Percentiles rank a stretch among this genome's conserved stretches.
phyloP scores from a whole-genome alignment of 2,888 invertebrate genomes.

The Lochmaea crataegi region DNA sequence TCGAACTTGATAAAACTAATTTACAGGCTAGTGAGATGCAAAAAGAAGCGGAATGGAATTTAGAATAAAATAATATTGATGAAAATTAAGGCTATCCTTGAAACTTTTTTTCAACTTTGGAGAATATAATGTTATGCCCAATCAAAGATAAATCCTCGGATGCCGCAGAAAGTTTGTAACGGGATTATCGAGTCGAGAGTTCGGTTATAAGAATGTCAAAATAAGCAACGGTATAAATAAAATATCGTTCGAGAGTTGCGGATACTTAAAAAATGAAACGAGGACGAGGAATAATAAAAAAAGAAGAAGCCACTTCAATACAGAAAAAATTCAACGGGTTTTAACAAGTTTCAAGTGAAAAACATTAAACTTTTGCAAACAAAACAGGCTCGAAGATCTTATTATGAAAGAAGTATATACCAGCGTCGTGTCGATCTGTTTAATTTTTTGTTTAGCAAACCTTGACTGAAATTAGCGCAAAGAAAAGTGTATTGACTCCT shows the following conservation, averaged over 20 bases:
- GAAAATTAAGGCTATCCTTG: neutral
- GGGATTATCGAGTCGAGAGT: constrained; percentile 7
- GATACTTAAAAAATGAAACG: neutral
- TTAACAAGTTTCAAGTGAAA: neutral
- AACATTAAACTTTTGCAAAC: neutral
- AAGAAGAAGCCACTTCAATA: neutral
- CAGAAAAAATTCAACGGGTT: too few relatives aligned
- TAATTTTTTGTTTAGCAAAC: neutral
- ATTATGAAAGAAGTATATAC: neutral
- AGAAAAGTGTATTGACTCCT: neutral
- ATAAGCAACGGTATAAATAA: constrained; percentile 5
- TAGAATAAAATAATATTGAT: neutral
- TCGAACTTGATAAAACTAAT: too few relatives aligned
- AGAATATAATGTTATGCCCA: constrained; percentile 13
- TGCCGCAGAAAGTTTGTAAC: constrained; percentile 7
- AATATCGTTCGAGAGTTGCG: neutral
- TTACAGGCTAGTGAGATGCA: too few relatives aligned
- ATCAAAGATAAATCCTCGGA: constrained; percentile 1
- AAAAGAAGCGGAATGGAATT: neutral
- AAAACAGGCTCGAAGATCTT: neutral
- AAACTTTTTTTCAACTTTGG: neutral
- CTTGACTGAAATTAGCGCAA: neutral
- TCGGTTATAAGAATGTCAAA: constrained; percentile 1
- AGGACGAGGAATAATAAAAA: neutral
- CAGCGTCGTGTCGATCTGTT: neutral